These are phyloP conservation scores for Araneus ventricosus DNA, from an alignment of 1,140 invertebrate species.

Conservation along the genomic window DNA sequence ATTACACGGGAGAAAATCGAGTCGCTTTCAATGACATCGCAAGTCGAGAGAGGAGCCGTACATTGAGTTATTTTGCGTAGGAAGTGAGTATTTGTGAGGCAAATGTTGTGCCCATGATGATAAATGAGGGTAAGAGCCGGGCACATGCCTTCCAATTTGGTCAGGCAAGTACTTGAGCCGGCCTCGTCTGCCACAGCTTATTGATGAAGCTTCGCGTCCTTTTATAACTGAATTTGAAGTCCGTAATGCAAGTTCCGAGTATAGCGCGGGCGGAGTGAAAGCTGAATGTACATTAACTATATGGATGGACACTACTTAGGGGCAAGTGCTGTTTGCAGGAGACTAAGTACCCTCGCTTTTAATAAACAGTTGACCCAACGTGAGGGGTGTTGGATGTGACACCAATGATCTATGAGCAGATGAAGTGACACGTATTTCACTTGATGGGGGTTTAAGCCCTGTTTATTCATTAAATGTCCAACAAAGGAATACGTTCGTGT, in stretches of 20 bases:
- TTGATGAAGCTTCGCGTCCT: slow-evolving; percentile 1
- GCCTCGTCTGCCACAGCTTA: slow-evolving; percentile 24
- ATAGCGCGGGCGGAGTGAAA: neutral
- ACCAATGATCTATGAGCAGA: slow-evolving; percentile 39
- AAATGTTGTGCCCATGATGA: slow-evolving; percentile 5
- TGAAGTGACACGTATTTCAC: slow-evolving; percentile 33
- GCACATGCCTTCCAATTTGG: neutral
- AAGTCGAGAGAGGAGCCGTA: neutral
- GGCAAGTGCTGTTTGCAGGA: slow-evolving; percentile 10
- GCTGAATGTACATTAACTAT: slow-evolving; percentile 32
- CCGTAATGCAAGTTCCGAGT: neutral
- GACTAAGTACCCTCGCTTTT: slow-evolving; percentile 43
- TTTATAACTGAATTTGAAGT: slow-evolving; percentile 41
- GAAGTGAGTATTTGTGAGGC: neutral
- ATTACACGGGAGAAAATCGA: neutral
- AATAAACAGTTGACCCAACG: slow-evolving; percentile 52
- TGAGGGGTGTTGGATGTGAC: slow-evolving; percentile 43
- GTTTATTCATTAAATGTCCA: slow-evolving; percentile 20
- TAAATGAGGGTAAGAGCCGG: slow-evolving; percentile 2
- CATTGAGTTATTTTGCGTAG: neutral
- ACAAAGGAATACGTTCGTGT: neutral
- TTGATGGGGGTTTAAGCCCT: slow-evolving; percentile 28
- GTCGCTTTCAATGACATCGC: neutral
- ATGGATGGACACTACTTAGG: slow-evolving; percentile 48
- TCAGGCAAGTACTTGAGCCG: neutral